Base-by-base conservation (phyloP, 2,113 vertebrate species). In the Herpetotheres cachinnans region DNA sequence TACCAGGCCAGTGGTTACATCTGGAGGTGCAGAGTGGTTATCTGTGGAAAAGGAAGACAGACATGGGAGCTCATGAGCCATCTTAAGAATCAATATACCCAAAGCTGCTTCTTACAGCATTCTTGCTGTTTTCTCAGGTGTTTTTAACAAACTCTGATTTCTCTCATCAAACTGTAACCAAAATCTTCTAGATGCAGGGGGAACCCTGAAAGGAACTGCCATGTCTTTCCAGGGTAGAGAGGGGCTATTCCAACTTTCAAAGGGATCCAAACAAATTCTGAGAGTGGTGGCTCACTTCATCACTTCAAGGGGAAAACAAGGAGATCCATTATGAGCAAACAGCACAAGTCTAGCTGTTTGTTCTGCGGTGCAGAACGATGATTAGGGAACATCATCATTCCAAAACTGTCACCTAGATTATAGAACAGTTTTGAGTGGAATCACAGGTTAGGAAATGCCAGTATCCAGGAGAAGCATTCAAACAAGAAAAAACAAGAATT, bases 1-100 rank as follows among this genome's bases (percentile, higher is more conserved):
- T 61, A 98, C 97, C 59, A 99, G 98, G 91, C 99, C 99, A 4
- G 98, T 98, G 91, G 99, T 99, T 96, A 99, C 99, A 20, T 99
- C 99, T 5, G 99, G 99, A 79, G 99, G 99, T 11, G 99, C 98
- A 61, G 98, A 98, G 98, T 98, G 99, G 97, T 99, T 98, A 97
- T 99, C 99, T 99, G 98, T 79, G 96, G 94, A 91, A 97, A 97
- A 50, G 89, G 97, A 96, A 98, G 78, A 97, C 54, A 93, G 21
- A 80, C 3, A 89, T 0, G 4, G 44, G 10, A 90, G 29, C 40
- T 82, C 62, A 85, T 93, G 30, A 95, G 67, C 54, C 58, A 63
- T 10, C 16, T 49, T 30, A 77, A 62, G 36, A 46, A 61, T 22
- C 67, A 84, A 14, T 21, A 74, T 1, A 36, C 42, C 9, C 26